Conservation (phyloP, 2,113 vertebrate species). For the Hemichromis elongatus region DNA sequence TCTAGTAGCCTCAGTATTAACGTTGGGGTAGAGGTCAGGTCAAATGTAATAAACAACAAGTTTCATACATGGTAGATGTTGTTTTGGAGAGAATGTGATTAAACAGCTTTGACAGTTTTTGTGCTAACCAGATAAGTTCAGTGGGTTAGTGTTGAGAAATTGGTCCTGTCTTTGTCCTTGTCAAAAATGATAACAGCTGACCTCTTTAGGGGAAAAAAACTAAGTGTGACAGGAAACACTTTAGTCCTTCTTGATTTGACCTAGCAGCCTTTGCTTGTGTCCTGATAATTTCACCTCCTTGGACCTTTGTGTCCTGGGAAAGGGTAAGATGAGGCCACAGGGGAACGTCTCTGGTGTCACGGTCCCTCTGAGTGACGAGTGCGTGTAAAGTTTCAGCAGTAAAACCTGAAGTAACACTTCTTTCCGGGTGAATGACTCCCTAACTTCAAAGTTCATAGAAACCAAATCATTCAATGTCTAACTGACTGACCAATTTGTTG, state of each 20-base stretch:
- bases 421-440: neutral
- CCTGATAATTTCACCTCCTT: neutral
- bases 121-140: neutral
- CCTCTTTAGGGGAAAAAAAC: neutral
- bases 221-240: neutral
- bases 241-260: neutral
- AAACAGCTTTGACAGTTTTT: neutral
- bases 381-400: constrained; percentile 11
- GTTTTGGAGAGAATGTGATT: neutral
- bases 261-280: neutral
- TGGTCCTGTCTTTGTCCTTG: neutral
- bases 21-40: constrained; percentile 39
- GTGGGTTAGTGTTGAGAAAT: neutral
- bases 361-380: neutral
- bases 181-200: neutral
- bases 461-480: neutral
- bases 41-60: constrained; percentile 26
- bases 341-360: neutral
- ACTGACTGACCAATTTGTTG: neutral
- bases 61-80: neutral
- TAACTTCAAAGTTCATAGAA: neutral
- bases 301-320: neutral
- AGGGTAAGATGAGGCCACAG: neutral
- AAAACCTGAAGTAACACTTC: neutral
- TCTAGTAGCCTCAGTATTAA: constrained; percentile 33